A percentile compares a stretch with the other conserved stretches of the same genome.
phyloP scores from a whole-genome alignment of 2,888 invertebrate genomes.

The Diabrotica balteata region DNA sequence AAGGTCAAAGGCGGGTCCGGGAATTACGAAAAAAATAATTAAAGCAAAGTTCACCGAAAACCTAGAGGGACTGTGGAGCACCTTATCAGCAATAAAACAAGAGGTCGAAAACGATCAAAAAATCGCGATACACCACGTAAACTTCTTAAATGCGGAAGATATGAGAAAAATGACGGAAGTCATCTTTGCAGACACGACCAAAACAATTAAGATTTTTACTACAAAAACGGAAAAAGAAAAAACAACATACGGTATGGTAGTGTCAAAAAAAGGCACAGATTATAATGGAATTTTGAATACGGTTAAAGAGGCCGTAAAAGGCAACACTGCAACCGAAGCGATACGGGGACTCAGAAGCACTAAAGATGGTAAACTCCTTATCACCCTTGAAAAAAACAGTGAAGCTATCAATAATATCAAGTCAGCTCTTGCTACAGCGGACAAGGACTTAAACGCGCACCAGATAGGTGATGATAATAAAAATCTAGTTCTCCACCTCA shows the following conservation, averaged over 20 bases:
- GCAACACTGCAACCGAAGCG: not conserved
- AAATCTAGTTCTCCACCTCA: not conserved
- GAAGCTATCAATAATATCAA: not conserved
- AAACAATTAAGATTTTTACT: not conserved
- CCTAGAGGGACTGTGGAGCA: not conserved
- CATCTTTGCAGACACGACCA: not conserved
- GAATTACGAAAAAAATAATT: not conserved
- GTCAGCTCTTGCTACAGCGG: not conserved
- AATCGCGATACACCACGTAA: not conserved
- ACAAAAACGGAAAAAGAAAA: not conserved
- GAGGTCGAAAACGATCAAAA: not conserved
- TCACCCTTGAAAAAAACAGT: conserved; percentile 10
- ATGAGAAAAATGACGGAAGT: not conserved
- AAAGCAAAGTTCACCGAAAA: conserved; percentile 1
- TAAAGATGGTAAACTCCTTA: conserved; percentile 10
- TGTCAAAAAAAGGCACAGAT: conserved; percentile 4
- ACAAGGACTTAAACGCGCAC: not conserved
- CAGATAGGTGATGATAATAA: not conserved
- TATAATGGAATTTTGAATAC: conserved; percentile 5
- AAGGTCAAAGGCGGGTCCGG: too few relatives aligned
- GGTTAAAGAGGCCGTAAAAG: not conserved
- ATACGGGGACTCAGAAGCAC: conserved; percentile 5
- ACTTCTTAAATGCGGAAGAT: not conserved
- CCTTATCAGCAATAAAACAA: not conserved
- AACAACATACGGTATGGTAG: not conserved